Conservation (phyloP, 1,140 invertebrate genomes). For the Nautilus pompilius region DNA sequence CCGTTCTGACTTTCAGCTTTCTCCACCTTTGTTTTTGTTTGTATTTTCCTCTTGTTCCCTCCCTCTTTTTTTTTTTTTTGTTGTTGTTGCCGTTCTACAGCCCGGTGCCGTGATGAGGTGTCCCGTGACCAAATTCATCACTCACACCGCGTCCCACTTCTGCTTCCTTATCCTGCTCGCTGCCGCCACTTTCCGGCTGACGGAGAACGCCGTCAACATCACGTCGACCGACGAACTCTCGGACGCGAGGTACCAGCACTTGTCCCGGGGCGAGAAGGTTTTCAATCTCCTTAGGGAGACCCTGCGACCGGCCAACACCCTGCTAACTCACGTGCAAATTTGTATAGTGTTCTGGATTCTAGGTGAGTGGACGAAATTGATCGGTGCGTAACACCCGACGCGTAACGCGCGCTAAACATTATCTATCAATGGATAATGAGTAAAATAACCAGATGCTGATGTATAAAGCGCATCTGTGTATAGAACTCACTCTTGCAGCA, state of each 20-base stretch:
- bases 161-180: constrained; percentile 53
- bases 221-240: constrained; percentile 35
- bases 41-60: neutral
- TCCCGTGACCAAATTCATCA: constrained; percentile 98
- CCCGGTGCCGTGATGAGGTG: constrained; percentile 90
- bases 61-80: neutral
- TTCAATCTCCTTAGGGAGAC: constrained; percentile 50
- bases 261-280: constrained; percentile 43
- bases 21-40: neutral
- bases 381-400: no score
- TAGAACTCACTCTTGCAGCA: no score
- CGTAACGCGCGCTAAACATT: no score
- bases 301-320: constrained; percentile 47
- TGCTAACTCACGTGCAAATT: constrained; percentile 53
- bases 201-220: constrained; percentile 42
- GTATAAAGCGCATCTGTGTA: no score
- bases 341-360: constrained; percentile 56
- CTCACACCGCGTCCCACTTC: constrained; percentile 65
- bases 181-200: constrained; percentile 52
- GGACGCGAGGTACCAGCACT: constrained; percentile 29
- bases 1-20: no score
- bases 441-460: no score
- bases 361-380: no score
- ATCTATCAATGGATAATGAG: no score
- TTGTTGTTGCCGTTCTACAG: constrained; percentile 13